Evolutionary conservation across 1,140 invertebrate species (phyloP).

Genomic region (Heterodera schachtii): DNA sequence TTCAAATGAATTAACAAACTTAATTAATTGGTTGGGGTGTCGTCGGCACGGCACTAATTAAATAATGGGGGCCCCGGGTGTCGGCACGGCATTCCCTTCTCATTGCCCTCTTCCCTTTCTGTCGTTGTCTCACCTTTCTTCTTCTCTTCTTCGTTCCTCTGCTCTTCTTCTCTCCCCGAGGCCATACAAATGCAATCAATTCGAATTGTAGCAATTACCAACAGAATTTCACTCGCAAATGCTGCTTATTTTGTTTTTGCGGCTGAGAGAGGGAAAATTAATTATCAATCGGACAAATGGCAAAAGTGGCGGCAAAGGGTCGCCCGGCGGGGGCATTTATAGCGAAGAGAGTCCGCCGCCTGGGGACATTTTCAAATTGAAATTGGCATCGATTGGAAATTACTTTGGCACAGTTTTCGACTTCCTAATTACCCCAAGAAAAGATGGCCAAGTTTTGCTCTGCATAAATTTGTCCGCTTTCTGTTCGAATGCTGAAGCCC

Average conservation of each 20-base stretch:
- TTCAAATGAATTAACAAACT: too few relatives aligned
- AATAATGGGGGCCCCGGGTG: too few relatives aligned
- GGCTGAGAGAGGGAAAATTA: neutral
- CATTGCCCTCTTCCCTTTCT: too few relatives aligned
- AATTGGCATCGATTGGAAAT: neutral
- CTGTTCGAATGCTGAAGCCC: conserved; percentile 3
- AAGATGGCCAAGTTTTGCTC: too few relatives aligned
- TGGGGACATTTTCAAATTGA: neutral
- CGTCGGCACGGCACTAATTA: too few relatives aligned
- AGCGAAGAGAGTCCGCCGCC: neutral
- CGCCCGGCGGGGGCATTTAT: neutral
- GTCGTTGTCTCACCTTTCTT: too few relatives aligned
- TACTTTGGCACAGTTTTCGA: too few relatives aligned
- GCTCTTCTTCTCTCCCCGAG: too few relatives aligned
- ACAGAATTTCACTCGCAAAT: neutral
- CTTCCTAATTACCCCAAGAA: too few relatives aligned
- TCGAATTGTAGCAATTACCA: conserved; percentile 3
- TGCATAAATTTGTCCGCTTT: neutral
- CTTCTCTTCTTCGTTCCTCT: too few relatives aligned
- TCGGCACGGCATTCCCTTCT: too few relatives aligned
- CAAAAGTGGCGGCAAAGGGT: conserved; percentile 3
- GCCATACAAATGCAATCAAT: neutral
- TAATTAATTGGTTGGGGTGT: too few relatives aligned
- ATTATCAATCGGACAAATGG: neutral
- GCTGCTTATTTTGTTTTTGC: neutral